Base-by-base conservation (phyloP, 2,797 vertebrate species). In the Sebastes reedi region DNA sequence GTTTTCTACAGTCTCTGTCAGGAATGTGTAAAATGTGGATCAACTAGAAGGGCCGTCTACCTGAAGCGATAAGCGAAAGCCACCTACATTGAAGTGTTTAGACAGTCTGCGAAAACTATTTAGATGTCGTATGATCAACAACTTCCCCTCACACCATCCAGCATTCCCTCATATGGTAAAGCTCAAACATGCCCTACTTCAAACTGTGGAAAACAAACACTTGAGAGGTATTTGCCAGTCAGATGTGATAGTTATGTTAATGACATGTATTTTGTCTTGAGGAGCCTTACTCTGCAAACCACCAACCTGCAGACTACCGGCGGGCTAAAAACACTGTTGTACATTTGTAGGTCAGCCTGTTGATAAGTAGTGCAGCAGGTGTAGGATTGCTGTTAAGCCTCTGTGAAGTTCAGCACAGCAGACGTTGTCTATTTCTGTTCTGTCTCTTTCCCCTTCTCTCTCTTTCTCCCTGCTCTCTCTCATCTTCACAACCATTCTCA, bases 11-110 rank as follows among this genome's bases (percentile, higher is more conserved):
- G 32, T 46, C 13, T 29, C 4, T 72, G 42, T 61, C 14, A 82
- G 70, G 86, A 92, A 93, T 93, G 87, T 88, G 72, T 77, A 72
- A 82, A 91, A 92, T 92, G 91, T 89, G 68, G 88, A 82, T 79
- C 54, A 68, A 72, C 84, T 30, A 5, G 87, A 82, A 1, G 2
- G 4, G 39, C 30, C 6, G 1, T 42, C 50, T 69, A 39, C 34
- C 46, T 64, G 60, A 81, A 24, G 68, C 32, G 72, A 81, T 79
- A 16, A 64, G n/a, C 22, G 25, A 60, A 71, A 69, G 27, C 13
- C 59, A 22, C 20, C 14, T 56, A 14, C 56, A 46, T 5, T 24
- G 8, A 13, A 59, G 22, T 67, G 36, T 77, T 65, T 18, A 59
- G 22, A 62, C n/a, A 13, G 55, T 25, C 22, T 27, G 52, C 20